Evolutionary conservation across 1,140 invertebrate species (phyloP).

Genomic region (Drosophila hydei): DNA sequence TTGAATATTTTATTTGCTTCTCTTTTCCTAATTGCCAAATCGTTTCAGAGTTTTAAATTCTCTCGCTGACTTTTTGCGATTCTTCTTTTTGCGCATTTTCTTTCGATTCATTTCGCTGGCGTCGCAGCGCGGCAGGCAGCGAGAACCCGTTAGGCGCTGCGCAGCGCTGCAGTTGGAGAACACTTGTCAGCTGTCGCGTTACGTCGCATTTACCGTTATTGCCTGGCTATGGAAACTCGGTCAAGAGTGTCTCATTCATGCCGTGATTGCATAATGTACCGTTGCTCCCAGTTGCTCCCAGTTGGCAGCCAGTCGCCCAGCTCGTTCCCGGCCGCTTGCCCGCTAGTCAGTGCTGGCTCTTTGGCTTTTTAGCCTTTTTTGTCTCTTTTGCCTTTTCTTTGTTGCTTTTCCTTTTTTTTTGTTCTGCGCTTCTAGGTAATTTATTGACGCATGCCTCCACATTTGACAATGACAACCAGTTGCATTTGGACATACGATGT

Average conservation of each 20-base stretch:
- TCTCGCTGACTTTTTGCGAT: not conserved
- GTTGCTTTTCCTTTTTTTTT: conserved; percentile 28
- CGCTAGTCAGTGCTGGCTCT: conserved; percentile 9
- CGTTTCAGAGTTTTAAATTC: not conserved
- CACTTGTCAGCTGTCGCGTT: conserved; percentile 77
- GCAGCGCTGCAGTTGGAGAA: conserved; percentile 31
- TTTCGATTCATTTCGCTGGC: conserved; percentile 29
- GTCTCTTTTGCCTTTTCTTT: conserved; percentile 14
- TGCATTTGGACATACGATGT: conserved; percentile 52
- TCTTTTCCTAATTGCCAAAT: conserved; percentile 49
- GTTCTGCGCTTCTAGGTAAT: conserved; percentile 70
- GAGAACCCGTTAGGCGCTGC: conserved; percentile 73
- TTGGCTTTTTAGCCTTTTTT: conserved; percentile 14
- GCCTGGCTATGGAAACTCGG: conserved; percentile 81
- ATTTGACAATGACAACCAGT: conserved; percentile 73
- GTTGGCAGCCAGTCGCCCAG: conserved; percentile 5
- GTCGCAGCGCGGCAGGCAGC: conserved; percentile 22
- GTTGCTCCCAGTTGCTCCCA: conserved; percentile 46
- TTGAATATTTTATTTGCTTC: not conserved
- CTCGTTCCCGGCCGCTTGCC: not conserved
- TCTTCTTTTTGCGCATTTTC: conserved; percentile 22
- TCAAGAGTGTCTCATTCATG: conserved; percentile 83
- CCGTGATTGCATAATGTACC: conserved; percentile 83
- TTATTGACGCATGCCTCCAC: conserved; percentile 74
- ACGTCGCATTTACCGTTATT: conserved; percentile 74